phyloP scores from a whole-genome alignment of 2,888 invertebrate species.

The Erynnis tages region DNA sequence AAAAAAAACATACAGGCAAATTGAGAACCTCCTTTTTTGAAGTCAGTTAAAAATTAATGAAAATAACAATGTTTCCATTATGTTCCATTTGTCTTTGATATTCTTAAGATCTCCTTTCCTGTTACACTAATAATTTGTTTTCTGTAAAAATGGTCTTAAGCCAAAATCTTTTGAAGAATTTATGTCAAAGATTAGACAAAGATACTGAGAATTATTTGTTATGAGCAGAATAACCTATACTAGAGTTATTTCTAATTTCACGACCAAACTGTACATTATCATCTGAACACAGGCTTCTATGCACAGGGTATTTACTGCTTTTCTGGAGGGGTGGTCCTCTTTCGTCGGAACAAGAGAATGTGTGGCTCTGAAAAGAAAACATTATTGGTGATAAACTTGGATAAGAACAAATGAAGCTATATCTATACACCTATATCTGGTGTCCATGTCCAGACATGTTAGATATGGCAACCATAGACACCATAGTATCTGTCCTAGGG shows the following conservation, averaged over 20 bases:
- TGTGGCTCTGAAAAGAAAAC: slow-evolving; percentile 88
- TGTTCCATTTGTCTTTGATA: too few relatives aligned
- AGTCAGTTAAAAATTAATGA: background rate
- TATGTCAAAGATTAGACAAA: background rate
- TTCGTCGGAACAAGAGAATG: slow-evolving; percentile 91
- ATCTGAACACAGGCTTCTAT: slow-evolving; percentile 33
- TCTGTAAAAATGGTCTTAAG: too few relatives aligned
- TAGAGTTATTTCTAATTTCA: slow-evolving; percentile 48
- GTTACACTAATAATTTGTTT: too few relatives aligned
- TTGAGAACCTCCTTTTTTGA: too few relatives aligned
- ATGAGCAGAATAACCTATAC: slow-evolving; percentile 45
- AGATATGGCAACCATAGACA: too few relatives aligned
- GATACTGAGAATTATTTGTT: slow-evolving; percentile 36
- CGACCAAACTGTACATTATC: slow-evolving; percentile 53
- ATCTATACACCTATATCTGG: too few relatives aligned
- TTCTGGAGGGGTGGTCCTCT: slow-evolving; percentile 80
- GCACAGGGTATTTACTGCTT: slow-evolving; percentile 46
- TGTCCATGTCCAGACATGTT: too few relatives aligned
- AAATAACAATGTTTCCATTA: too few relatives aligned
- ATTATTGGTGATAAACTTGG: background rate
- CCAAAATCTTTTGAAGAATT: too few relatives aligned
- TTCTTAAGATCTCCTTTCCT: too few relatives aligned
- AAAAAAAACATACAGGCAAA: too few relatives aligned
- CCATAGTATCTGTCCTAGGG: too few relatives aligned
- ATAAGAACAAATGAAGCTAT: background rate